phyloP scores from a whole-genome alignment of 1,140 invertebrate species.

The Meloidogyne floridensis region DNA sequence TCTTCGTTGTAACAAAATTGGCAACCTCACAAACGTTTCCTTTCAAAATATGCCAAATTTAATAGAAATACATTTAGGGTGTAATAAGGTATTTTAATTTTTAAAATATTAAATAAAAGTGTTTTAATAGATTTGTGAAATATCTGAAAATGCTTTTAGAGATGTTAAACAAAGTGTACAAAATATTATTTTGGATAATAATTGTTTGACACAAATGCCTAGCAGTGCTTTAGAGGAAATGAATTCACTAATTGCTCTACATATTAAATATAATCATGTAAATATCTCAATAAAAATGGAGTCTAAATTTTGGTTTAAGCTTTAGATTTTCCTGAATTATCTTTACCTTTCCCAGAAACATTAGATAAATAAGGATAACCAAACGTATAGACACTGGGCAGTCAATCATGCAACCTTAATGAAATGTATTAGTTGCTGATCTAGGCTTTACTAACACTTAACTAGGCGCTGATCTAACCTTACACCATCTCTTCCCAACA shows the following conservation, averaged over 20 bases:
- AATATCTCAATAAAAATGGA: background rate
- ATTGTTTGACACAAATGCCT: constrained; percentile 57
- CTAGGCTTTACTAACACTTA: too few species aligned
- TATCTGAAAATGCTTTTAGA: constrained; percentile 52
- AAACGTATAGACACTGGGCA: too few species aligned
- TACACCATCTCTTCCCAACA: too few species aligned
- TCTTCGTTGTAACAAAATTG: constrained; percentile 56
- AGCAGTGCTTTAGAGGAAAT: constrained; percentile 53
- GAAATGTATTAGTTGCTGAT: too few species aligned
- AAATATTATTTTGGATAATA: constrained; percentile 63
- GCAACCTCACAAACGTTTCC: constrained; percentile 50
- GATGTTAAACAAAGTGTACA: constrained; percentile 56
- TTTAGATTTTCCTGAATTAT: too few species aligned
- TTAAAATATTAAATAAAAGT: background rate
- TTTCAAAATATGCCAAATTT: constrained; percentile 56
- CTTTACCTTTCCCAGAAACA: too few species aligned
- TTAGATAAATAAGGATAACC: too few species aligned
- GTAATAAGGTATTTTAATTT: constrained; percentile 52
- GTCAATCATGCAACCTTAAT: too few species aligned
- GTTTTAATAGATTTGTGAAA: constrained; percentile 55
- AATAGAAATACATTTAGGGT: constrained; percentile 63
- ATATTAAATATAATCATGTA: constrained; percentile 64
- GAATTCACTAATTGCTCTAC: constrained; percentile 61
- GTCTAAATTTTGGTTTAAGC: background rate
- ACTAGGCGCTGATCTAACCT: too few species aligned